Conservation (phyloP, 2,113 vertebrate species). For the Rhegmatorhina hoffmannsi region DNA sequence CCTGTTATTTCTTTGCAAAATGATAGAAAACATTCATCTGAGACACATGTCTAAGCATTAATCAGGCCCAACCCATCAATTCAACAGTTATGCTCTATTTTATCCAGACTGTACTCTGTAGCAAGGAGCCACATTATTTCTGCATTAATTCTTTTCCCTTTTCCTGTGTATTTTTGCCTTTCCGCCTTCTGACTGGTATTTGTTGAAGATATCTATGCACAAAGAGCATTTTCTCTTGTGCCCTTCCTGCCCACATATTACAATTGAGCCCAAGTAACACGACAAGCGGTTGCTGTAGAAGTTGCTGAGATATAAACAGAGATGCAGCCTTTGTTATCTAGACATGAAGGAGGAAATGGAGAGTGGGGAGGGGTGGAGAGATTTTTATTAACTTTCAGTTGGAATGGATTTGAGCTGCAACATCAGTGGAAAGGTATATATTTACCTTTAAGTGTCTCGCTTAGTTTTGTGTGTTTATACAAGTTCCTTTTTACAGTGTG, state of each 20-base stretch:
- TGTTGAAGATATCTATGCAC: not conserved
- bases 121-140: not conserved
- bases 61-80: not conserved
- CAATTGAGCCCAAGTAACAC: not conserved
- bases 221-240: not conserved
- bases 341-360: conserved; percentile 23
- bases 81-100: not conserved
- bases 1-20: conserved; percentile 2
- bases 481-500: not conserved
- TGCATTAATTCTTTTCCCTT: not conserved
- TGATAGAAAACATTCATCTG: not conserved
- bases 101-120: not conserved
- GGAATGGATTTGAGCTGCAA: not conserved
- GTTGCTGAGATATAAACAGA: not conserved
- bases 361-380: not conserved
- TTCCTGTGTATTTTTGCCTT: not conserved
- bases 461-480: not conserved
- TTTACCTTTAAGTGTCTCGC: not conserved
- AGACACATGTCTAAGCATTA: not conserved
- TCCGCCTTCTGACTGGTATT: not conserved
- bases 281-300: not conserved
- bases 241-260: not conserved
- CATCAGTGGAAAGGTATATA: not conserved
- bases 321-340: not conserved
- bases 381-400: conserved; percentile 16